Evolutionary conservation across 2,888 invertebrate genomes (phyloP), one percentile per base, ranked within the genome.

Genomic region (Drosophila stalkeri): DNA sequence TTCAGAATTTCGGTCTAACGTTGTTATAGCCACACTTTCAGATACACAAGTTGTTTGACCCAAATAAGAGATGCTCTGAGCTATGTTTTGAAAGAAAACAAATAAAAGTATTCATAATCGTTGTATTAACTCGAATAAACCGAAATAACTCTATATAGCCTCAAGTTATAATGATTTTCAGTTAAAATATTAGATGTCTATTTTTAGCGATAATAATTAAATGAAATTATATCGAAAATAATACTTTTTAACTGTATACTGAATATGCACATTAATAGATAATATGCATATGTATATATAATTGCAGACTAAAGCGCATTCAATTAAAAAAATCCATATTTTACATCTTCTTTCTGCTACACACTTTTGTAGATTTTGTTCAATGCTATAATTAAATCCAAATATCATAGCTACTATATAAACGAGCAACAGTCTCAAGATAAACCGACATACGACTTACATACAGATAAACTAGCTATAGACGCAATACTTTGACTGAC

Each of bases 1-100:
- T n/a, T n/a, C 5, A 7, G 12, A 27, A 49, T 16, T 37, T 33
- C 33, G 9, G 11, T 11, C 14, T 1, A 5, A 23, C 14, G 23
- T 18, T 20, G 31, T 46, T n/a, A 4, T 49, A 20, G 31, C n/a
- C 37, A 61, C 46, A 47, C 35, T 46, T 33, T 52, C 31, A n/a
- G n/a, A 51, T 46, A 27, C 39, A 20, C 47, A 51, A 37, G 20
- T 16, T 14, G 46, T 63, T 8, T 75, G 70, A 80, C 76, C 77
- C 54, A 70, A 52, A 62, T 79, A 35, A 52, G 33, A 63, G 43
- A 57, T 37, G 65, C 49, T 59, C 37, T 46, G 62, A 44, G 61
- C 62, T 46, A 55, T 37, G 64, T 18, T 12, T 31, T 18, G 6
- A 33, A 49, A 18, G n/a, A 49, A 18, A 49, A 18, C 7, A 11